Percentiles rank a stretch among this genome's conserved stretches.
Conservation (phyloP, 2,888 invertebrate genomes). For the Myopa testacea region DNA sequence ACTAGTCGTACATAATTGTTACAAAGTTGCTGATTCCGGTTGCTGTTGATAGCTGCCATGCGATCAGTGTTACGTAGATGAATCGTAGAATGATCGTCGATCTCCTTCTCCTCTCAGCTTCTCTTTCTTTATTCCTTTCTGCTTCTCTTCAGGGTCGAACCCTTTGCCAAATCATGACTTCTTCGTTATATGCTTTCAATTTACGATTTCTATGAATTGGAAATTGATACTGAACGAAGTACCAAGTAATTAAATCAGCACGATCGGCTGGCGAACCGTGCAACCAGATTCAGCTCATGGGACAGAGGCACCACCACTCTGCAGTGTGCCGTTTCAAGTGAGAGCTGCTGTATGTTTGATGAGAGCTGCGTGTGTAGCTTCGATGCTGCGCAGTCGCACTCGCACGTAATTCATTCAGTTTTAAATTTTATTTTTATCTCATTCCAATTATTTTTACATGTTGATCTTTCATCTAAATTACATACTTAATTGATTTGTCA, state of each 20-base stretch:
- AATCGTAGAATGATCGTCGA: neutral
- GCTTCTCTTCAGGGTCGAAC: neutral
- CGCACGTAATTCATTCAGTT: neutral
- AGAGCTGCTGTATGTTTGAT: neutral
- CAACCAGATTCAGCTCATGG: no score
- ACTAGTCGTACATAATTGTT: neutral
- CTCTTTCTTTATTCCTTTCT: neutral
- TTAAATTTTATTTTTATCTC: neutral
- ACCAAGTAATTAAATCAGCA: conserved; percentile 24
- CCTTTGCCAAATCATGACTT: neutral
- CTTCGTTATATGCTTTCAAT: conserved; percentile 17
- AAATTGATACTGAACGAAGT: conserved; percentile 17
- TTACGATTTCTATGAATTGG: conserved; percentile 34
- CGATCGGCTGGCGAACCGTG: no score
- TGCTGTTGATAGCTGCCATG: no score
- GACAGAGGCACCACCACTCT: no score
- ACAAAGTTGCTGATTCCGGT: no score
- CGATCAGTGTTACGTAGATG: neutral
- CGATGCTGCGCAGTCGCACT: neutral
- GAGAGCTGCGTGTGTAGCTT: neutral
- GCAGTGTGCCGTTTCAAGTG: no score
- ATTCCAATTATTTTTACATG: neutral
- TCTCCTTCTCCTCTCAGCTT: neutral
- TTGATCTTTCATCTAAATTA: conserved; percentile 1
- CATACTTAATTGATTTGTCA: neutral